A percentile compares a stretch with the other conserved stretches of the same genome.
These are phyloP conservation scores for Drosophila erecta DNA, from an alignment of 1,140 invertebrate species.

Conservation along the genomic window DNA sequence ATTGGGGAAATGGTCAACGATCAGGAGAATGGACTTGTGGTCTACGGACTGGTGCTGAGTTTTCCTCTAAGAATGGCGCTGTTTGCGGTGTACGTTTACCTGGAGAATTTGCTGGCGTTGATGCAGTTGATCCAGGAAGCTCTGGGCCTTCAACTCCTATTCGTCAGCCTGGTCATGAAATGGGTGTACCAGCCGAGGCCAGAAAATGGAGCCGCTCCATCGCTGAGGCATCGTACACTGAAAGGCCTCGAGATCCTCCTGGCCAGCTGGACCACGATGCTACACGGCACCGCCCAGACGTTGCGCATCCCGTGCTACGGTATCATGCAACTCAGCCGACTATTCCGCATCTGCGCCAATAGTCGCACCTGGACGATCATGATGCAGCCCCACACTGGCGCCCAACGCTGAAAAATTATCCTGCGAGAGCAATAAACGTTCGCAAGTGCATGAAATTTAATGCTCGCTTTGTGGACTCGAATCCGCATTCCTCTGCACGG, in stretches of 20 bases:
- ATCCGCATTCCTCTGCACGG: constrained; percentile 18
- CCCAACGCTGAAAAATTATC: constrained; percentile 53
- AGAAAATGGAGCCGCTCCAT: neutral
- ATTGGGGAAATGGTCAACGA: constrained; percentile 1
- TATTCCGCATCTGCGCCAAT: constrained; percentile 6
- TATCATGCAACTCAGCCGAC: neutral
- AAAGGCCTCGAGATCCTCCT: neutral
- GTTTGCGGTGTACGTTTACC: constrained; percentile 14
- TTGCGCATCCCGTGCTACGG: neutral
- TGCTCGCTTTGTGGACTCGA: constrained; percentile 42
- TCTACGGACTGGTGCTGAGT: neutral
- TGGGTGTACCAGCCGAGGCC: neutral
- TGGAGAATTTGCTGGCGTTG: constrained; percentile 16
- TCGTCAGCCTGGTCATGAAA: too few species aligned
- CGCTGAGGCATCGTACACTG: neutral
- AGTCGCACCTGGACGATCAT: constrained; percentile 35
- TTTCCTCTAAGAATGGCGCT: neutral
- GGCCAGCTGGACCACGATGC: neutral
- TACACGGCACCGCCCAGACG: neutral
- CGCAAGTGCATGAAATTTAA: constrained; percentile 69
- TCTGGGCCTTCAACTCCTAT: neutral
- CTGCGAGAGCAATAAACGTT: constrained; percentile 57
- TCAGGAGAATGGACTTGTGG: neutral
- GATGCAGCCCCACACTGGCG: neutral
- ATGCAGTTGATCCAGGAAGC: constrained; percentile 6